These are phyloP conservation scores for Atrina japonica DNA, from an alignment of 2,888 invertebrate genomes.

Conservation along the genomic window DNA sequence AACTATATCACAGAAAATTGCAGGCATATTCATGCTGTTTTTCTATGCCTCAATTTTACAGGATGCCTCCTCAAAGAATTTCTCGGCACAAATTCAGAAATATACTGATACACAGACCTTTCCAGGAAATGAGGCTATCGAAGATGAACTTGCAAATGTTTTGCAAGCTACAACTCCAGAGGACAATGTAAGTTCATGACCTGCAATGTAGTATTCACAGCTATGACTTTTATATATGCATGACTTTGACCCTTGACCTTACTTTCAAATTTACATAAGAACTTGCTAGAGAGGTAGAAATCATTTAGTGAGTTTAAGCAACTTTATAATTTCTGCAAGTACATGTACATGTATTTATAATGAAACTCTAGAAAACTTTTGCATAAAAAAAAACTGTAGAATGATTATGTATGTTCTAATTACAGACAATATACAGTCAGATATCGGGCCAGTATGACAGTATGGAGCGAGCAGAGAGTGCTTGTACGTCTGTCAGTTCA, in stretches of 20 bases:
- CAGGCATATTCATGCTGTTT: too few species aligned
- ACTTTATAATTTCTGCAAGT: too few species aligned
- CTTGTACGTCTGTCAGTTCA: slow-evolving; percentile 66
- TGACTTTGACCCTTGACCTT: too few species aligned
- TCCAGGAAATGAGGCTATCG: not conserved
- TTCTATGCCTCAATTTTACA: not conserved
- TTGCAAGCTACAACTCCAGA: slow-evolving; percentile 43
- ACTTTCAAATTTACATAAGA: too few species aligned
- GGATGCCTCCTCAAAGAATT: not conserved
- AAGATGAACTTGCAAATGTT: slow-evolving; percentile 47
- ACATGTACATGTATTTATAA: too few species aligned
- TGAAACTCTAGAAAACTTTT: too few species aligned
- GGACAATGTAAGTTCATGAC: slow-evolving; percentile 30
- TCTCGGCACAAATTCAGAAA: not conserved
- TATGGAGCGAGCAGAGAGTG: slow-evolving; percentile 63
- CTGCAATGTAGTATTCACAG: too few species aligned
- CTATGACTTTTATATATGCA: too few species aligned
- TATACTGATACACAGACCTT: not conserved
- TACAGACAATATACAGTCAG: slow-evolving; percentile 43
- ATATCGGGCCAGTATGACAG: slow-evolving; percentile 37
- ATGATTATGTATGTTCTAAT: not conserved
- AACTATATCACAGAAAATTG: too few species aligned
- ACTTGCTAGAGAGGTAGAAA: too few species aligned
- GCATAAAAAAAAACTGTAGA: too few species aligned
- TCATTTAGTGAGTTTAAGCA: too few species aligned